Conservation (phyloP, 2,797 vertebrate species). For the Hippoglossus hippoglossus region DNA sequence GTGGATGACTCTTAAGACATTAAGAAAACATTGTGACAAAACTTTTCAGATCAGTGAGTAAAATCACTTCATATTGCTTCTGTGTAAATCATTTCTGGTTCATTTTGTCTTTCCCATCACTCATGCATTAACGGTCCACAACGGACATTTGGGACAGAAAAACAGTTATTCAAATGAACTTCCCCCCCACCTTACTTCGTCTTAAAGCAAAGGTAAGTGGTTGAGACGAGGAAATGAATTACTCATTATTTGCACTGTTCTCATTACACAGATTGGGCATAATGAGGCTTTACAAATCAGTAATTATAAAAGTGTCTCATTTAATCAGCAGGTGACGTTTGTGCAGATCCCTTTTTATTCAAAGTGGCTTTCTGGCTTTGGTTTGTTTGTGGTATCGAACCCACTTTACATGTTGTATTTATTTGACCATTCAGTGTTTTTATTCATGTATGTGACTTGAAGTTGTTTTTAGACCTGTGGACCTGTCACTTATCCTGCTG, state of each 20-base stretch:
- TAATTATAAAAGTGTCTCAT: conserved; percentile 23
- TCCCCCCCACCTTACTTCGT: not conserved
- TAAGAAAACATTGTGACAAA: no score
- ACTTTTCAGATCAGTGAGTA: no score
- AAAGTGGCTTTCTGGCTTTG: conserved; percentile 4
- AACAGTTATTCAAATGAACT: not conserved
- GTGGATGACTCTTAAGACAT: no score
- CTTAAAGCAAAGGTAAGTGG: not conserved
- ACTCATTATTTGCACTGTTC: conserved; percentile 14
- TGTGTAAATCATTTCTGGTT: not conserved
- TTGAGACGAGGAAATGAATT: not conserved
- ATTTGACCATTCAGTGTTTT: no score
- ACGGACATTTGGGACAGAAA: not conserved
- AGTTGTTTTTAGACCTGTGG: not conserved
- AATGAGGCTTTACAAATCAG: conserved; percentile 40
- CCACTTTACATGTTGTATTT: no score
- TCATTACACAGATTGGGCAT: conserved; percentile 5
- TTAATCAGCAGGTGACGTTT: conserved; percentile 24
- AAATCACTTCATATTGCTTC: no score
- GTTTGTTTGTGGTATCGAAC: not conserved
- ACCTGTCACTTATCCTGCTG: not conserved
- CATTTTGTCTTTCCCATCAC: not conserved
- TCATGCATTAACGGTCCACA: no score
- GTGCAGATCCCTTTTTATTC: not conserved
- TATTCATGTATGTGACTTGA: no score